phyloP scores from a whole-genome alignment of 1,140 invertebrate species.

The Ceratitis capitata region DNA sequence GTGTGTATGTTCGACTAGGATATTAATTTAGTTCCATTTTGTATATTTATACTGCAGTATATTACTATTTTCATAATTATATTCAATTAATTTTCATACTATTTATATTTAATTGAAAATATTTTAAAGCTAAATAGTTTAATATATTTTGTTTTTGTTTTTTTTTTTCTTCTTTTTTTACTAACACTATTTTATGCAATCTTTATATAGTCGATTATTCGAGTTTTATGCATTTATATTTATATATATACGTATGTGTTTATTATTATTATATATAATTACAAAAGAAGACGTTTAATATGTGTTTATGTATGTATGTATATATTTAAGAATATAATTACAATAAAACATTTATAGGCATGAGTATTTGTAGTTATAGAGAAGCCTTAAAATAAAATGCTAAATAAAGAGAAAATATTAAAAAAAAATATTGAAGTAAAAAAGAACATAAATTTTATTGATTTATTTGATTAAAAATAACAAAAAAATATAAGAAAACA shows the following conservation, averaged over 20 bases:
- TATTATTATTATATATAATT: no score
- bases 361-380: not conserved
- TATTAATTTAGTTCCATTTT: not conserved
- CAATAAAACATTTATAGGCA: not conserved
- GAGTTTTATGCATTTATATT: not conserved
- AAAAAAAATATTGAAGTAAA: no score
- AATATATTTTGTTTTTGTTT: not conserved
- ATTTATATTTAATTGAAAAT: not conserved
- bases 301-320: no score
- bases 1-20: slow-evolving; percentile 10
- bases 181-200: no score
- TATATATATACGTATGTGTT: not conserved
- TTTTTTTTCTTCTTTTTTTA: no score
- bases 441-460: no score
- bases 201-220: not conserved
- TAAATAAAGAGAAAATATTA: not conserved
- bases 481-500: no score
- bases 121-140: slow-evolving; percentile 29
- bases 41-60: not conserved
- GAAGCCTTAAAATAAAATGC: not conserved
- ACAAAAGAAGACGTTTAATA: not conserved
- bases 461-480: no score
- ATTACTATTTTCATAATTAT: not conserved
- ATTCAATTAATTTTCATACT: not conserved
- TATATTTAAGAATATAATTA: slow-evolving; percentile 24